phyloP scores from a whole-genome alignment of 2,113 vertebrate species.

The Podiceps cristatus region DNA sequence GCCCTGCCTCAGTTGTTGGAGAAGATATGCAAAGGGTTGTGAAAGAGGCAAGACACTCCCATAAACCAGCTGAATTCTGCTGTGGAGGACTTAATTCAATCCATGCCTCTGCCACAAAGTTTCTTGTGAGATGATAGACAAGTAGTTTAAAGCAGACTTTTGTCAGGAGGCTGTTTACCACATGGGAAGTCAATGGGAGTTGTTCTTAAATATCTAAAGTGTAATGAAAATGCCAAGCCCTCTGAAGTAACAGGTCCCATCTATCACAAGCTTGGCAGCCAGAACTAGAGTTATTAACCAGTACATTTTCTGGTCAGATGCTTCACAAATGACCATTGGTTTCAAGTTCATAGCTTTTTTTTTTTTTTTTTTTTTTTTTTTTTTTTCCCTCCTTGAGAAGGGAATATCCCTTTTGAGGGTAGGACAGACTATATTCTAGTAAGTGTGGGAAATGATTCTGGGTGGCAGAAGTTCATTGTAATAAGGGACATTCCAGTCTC shows the following conservation, averaged over 20 bases:
- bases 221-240: not conserved
- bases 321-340: not conserved
- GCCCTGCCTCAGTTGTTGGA: not conserved
- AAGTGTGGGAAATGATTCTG: not conserved
- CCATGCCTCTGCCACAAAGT: not conserved
- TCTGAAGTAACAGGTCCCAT: not conserved
- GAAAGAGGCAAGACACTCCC: not conserved
- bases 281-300: not conserved
- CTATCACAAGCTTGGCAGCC: not conserved
- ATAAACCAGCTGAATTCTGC: not conserved
- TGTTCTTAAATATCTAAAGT: slow-evolving; percentile 6
- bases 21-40: not conserved
- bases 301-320: slow-evolving; percentile 6
- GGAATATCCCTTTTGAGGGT: not conserved
- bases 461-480: not conserved
- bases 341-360: not conserved
- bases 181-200: not conserved
- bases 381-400: not conserved
- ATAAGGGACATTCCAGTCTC: not conserved
- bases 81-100: not conserved
- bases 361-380: not conserved
- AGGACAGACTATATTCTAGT: not conserved
- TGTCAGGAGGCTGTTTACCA: not conserved
- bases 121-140: slow-evolving; percentile 4
- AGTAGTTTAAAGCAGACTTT: slow-evolving; percentile 3